Evolutionary conservation across 2,113 vertebrate genomes (phyloP).

Genomic region (Archocentrus centrarchus): DNA sequence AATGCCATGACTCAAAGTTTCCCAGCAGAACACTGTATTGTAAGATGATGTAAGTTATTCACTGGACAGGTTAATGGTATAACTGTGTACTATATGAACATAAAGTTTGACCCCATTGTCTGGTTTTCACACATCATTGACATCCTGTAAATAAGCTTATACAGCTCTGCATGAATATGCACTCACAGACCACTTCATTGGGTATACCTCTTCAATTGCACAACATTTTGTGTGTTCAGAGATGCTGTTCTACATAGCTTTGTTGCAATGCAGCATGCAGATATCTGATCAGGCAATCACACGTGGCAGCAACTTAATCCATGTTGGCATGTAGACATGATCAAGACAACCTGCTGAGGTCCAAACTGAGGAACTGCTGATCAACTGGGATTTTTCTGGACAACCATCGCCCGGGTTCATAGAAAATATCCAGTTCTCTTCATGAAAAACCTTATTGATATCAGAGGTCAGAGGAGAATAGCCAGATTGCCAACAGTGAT

Average conservation of each 20-base stretch:
- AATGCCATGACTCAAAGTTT: background rate
- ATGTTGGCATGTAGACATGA: background rate
- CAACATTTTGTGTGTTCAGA: background rate
- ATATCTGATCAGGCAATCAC: background rate
- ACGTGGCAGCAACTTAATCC: slow-evolving; percentile 4
- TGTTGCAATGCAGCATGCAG: background rate
- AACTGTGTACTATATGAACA: background rate
- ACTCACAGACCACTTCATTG: no score
- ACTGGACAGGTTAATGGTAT: background rate
- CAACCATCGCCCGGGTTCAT: background rate
- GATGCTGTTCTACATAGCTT: background rate
- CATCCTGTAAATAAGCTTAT: background rate
- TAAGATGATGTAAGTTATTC: background rate
- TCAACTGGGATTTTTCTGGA: background rate
- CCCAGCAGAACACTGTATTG: background rate
- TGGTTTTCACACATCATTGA: background rate
- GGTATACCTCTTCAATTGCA: background rate
- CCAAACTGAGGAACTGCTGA: background rate
- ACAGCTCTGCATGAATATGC: background rate
- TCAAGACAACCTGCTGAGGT: background rate
- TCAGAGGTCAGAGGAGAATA: background rate
- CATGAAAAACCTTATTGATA: no score
- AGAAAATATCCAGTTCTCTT: no score
- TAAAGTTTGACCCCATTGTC: background rate
- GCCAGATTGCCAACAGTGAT: background rate